Base-by-base conservation (phyloP, 2,888 invertebrate genomes). In the Thera britannica region DNA sequence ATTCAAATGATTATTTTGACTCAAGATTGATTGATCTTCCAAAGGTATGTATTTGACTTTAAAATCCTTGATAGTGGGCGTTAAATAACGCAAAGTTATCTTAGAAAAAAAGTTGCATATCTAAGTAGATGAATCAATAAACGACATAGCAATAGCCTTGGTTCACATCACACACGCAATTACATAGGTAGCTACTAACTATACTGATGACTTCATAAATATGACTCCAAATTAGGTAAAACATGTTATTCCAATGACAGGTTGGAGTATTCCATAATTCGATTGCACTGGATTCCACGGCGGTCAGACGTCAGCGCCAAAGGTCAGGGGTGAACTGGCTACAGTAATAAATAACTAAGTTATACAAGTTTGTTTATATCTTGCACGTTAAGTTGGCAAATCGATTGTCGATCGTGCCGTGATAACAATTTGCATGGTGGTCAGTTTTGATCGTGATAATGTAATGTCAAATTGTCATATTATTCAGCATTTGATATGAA, bases 291-390 rank as follows among this genome's bases (percentile, higher is more conserved):
- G 75, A 84, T 84, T 79, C 83, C 82, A 69, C 41, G 58, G 81
- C 83, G 82, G 82, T 82, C 82, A 78, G 38, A 58, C 70, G 35
- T 58, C 46, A 54, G 23, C 57, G 23, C 46, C 65, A 81, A 83
- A 85, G 83, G 83, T 83, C 82, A 83, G 75, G 82, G 81, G 72
- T 82, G 75, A 81, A 81, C 72, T 82, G 78, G 59, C 68, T 54
- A 56, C 46, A 48, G 12, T 60, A 56, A 72, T 73, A 74, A 76
- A 75, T 65, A 73, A 64, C 69, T 69, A 34, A 52, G 52, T 52
- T 12, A 57, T 44, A 44, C 38, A 12, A 58, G 58, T 66, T 62
- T 67, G 58, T 48, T 62, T 65, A 67, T 62, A 58, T 67, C 52
- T 51, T n/a, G 65, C 66, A 63, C 66, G 66, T 58, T 68, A 58